Evolutionary conservation across 2,888 invertebrate species (phyloP).

Genomic region (Pachycephus smyrnensis): DNA sequence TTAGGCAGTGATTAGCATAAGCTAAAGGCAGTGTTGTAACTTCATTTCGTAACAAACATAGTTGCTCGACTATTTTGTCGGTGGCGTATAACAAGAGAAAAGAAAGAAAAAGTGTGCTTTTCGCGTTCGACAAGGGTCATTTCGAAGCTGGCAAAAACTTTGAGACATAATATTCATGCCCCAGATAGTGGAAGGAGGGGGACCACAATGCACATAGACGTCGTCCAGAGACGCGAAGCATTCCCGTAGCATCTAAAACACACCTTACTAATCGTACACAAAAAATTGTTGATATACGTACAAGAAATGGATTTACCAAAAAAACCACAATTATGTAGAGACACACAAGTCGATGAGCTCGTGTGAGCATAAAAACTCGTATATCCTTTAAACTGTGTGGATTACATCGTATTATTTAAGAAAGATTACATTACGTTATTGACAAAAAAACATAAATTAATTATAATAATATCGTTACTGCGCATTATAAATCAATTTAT

Average conservation of each 20-base stretch:
- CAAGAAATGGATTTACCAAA: constrained; percentile 45
- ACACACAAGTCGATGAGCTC: neutral
- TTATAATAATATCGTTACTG: neutral
- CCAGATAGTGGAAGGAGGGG: constrained; percentile 60
- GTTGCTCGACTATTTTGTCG: too few relatives aligned
- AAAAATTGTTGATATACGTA: constrained; percentile 51
- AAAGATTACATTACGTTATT: neutral
- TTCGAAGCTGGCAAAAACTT: constrained; percentile 55
- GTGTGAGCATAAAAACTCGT: neutral
- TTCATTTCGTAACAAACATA: too few relatives aligned
- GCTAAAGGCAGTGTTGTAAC: too few relatives aligned
- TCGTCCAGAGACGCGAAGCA: constrained; percentile 64
- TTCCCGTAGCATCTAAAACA: constrained; percentile 65
- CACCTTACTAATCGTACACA: constrained; percentile 62
- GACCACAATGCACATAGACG: constrained; percentile 64
- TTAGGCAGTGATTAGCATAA: too few relatives aligned
- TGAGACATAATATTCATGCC: constrained; percentile 59
- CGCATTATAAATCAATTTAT: neutral
- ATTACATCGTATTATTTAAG: neutral
- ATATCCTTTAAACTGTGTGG: neutral
- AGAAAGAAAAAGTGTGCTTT: neutral
- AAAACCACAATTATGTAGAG: constrained; percentile 34
- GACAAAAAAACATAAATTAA: neutral
- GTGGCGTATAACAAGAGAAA: neutral
- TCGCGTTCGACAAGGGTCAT: constrained; percentile 1